Conservation (phyloP, 2,797 vertebrate species). For the Lutjanus argentimaculatus region DNA sequence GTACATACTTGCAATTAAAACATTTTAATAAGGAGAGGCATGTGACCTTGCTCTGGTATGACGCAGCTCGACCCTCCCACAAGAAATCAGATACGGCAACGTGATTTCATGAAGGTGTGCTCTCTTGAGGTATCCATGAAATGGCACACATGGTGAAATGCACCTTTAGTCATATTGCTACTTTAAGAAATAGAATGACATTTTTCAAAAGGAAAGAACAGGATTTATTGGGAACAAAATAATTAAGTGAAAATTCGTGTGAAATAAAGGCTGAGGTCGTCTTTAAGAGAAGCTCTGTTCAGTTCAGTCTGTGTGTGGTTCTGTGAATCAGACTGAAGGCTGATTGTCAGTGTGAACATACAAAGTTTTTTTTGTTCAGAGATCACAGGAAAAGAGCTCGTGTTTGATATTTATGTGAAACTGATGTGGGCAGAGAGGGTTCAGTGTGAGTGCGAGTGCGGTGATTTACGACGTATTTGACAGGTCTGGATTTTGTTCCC, state of each 20-base stretch:
- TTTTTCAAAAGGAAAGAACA: slow-evolving; percentile 1
- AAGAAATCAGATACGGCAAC: too few species aligned
- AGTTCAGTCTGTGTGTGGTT: slow-evolving; percentile 38
- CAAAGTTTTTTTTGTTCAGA: slow-evolving; percentile 34
- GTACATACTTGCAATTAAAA: slow-evolving; percentile 1
- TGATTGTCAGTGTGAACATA: slow-evolving; percentile 56
- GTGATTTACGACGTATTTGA: slow-evolving; percentile 25
- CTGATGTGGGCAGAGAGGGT: not conserved
- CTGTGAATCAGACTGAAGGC: slow-evolving; percentile 50
- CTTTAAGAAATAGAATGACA: not conserved
- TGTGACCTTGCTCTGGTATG: slow-evolving; percentile 3
- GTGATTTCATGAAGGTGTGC: too few species aligned
- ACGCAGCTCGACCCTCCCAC: not conserved
- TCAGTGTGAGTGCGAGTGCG: slow-evolving; percentile 11
- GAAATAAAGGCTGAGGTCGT: not conserved
- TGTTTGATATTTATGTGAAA: slow-evolving; percentile 16
- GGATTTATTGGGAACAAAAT: slow-evolving; percentile 7
- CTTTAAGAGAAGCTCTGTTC: slow-evolving; percentile 26
- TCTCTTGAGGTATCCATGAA: not conserved
- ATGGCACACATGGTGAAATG: not conserved
- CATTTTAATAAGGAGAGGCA: not conserved
- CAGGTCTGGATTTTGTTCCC: slow-evolving; percentile 23
- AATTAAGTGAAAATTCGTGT: not conserved
- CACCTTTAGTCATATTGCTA: not conserved
- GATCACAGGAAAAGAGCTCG: slow-evolving; percentile 48